Base-by-base conservation (phyloP, 2,113 vertebrate genomes). In the Emberiza fucata region DNA sequence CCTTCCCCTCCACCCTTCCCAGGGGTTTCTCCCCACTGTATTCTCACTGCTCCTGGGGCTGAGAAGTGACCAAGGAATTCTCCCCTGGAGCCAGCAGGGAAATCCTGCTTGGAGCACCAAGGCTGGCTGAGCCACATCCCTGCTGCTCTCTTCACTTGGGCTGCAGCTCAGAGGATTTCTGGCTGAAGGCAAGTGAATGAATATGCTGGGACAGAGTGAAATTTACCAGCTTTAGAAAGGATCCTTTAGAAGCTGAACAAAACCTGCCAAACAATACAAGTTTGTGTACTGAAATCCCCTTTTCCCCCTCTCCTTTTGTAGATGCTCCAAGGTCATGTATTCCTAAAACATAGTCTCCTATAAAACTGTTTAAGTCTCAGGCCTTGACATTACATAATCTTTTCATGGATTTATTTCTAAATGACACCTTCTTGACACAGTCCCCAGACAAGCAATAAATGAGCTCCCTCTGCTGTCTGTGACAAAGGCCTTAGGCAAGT, bases 381-480 rank as follows among this genome's bases (percentile, higher is more conserved):
- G 51, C 35, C 47, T 54, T 86, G 60, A 70, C 33, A 70, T 6
- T 14, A n/a, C 47, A 37, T 61, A 15, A 19, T 44, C 39, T 37
- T 87, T 60, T 54, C 14, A 78, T 37, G 35, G 22, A 28, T 73
- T 93, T 83, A 42, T 92, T 78, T 83, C 77, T 78, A 77, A 59
- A 63, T 56, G 44, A 48, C 79, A 66, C 53, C 56, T 54, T 47
- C 54, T 64, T 19, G 64, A 56, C 64, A 63, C n/a, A 81, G 33
- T 37, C 54, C 19, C 15, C 54, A 79, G 13, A 29, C 39, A 77
- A 82, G 81, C 84, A 87, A 91, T 65, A 93, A 93, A 64, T 93
- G 79, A 92, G 93, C 88, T 92, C 93, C 95, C 94, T 96, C 95
- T 96, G 87, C 88, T 81, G 92, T 85, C 91, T 86, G 64, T 78